Base-by-base conservation (phyloP, 2,113 vertebrate species). In the Zosterops pallidus region DNA sequence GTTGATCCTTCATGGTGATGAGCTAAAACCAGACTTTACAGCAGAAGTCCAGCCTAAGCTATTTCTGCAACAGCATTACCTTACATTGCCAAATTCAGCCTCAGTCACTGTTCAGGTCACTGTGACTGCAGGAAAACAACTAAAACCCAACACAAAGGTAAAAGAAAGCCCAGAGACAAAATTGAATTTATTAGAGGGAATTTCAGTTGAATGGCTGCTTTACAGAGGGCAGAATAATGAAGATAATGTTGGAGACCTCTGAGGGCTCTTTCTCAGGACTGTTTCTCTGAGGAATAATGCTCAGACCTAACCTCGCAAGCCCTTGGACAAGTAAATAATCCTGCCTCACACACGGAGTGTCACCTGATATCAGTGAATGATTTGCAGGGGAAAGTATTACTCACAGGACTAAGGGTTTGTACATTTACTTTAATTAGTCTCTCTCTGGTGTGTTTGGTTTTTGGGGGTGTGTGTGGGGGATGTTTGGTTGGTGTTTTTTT, bases 301-400 rank as follows among this genome's bases (percentile, higher is more conserved):
- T 90, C 65, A 78, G 79, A 65, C 63, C 39, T 82, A 91, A 79
- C 91, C 89, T 67, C 5, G 3, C 62, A 83, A 90, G 42, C 37
- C 17, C 29, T 86, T 47, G 68, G 84, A 29, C 76, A 64, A 4
- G 2, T 33, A 62, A 86, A 41, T 92, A 90, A 92, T 78, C 72
- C 69, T 90, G 68, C 55, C 81, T 72, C 20, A 25, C 59, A 68
- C 9, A 44, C 12, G 6, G 71, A 93, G 33, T 0, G 1, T 85
- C 33, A 81, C 82, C 83, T 94, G 93, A 97, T 4, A 9, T 95
- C 96, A 97, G 39, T 79, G 59, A 94, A 85, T 81, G 37, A 82
- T 91, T 86, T 85, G 9, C 87, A 81, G 60, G 22, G 84, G 46
- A 94, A 70, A 79, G 79, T 69, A 85, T 96, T 95, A 82, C 55